These are phyloP conservation scores for Griposia aprilina DNA, from an alignment of 2,888 invertebrate species.

Conservation along the genomic window DNA sequence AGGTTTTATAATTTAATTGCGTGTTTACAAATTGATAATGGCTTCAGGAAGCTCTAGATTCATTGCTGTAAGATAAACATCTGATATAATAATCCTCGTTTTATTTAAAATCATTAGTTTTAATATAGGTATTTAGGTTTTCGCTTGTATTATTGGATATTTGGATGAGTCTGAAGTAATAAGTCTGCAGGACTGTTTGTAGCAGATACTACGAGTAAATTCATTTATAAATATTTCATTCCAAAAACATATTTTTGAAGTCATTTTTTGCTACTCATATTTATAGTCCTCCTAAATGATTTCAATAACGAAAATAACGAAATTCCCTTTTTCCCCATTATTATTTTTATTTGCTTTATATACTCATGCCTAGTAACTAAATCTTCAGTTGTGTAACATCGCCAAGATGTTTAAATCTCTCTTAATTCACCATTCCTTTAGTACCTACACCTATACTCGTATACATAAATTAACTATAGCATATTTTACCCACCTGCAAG, in stretches of 20 bases:
- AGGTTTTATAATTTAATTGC: conserved; percentile 53
- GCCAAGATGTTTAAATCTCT: neutral
- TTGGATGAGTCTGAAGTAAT: neutral
- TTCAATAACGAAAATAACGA: neutral
- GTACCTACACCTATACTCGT: neutral
- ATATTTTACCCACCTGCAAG: neutral
- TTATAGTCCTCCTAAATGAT: neutral
- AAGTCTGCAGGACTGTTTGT: neutral
- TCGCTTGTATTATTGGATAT: neutral
- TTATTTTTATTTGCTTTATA: neutral
- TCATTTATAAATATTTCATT: neutral
- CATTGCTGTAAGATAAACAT: conserved; percentile 49
- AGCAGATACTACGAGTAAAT: neutral
- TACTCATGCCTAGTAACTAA: neutral
- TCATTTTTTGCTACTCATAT: neutral
- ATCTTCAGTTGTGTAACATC: neutral
- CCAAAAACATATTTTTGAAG: neutral
- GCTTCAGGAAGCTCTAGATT: conserved; percentile 57
- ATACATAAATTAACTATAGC: neutral
- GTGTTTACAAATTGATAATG: conserved; percentile 40
- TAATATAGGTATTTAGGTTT: neutral
- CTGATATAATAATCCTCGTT: conserved; percentile 31
- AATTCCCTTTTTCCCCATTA: neutral
- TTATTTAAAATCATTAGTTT: conserved; percentile 15
- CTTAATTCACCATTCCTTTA: neutral